Evolutionary conservation across 2,113 vertebrate genomes (phyloP), one percentile per base, ranked within the genome.

Genomic region (Pachyramphus minor): DNA sequence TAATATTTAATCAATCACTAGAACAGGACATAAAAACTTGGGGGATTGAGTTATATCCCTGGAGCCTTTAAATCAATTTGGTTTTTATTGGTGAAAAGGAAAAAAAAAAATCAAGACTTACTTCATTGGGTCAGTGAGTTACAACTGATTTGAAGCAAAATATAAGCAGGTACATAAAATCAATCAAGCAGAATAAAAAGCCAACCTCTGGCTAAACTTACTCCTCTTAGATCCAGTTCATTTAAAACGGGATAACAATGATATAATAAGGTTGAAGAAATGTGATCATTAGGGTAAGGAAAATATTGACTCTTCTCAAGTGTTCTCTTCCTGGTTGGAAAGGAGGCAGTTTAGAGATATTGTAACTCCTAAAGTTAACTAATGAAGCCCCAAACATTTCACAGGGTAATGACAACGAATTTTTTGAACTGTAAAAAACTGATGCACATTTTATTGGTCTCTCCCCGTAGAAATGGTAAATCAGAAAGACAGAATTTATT

Each of bases 151-250:
- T 22, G 53, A 73, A 84, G 28, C 28, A 73, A 84, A 91, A 87
- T 72, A 56, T 8, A 69, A 91, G 44, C 37, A 53, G 45, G 55
- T 56, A 45, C 42, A 81, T 59, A 71, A 94, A 93, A 92, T 85
- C 59, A 67, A 18, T 50, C 52, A 47, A 17, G 42, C 47, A 84
- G 60, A 75, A 84, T 67, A 63, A 95, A 83, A 25, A 77, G 9
- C 14, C 63, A 86, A 11, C 18, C 50, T 66, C 73, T 83, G 78
- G 58, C 39, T 87, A 66, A 87, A 85, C 23, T 85, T 62, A 44
- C 22, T 89, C 19, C 37, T 93, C 15, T 69, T 76, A 33, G 30
- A 66, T 31, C 35, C n/a, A 80, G 45, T 44, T 39, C 74, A 60
- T 93, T 89, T 79, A 41, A 84, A 89, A 87, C 45, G 47, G 9